Conservation (phyloP, 2,797 vertebrate genomes). For the Alca torda region DNA sequence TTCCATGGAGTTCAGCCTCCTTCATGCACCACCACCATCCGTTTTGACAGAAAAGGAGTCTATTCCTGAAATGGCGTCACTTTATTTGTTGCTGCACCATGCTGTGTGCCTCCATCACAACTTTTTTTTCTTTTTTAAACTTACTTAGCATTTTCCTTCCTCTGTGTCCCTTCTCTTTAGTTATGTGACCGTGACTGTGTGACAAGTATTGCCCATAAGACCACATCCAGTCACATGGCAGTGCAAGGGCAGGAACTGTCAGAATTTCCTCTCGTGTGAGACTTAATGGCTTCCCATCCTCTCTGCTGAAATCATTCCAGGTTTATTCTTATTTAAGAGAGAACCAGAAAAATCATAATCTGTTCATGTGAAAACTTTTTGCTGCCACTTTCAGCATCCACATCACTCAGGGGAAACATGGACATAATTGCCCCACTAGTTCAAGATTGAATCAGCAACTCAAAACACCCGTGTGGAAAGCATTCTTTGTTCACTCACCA, state of each 20-base stretch:
- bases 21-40: not conserved
- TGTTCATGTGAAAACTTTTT: not conserved
- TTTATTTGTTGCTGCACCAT: not conserved
- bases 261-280: not conserved
- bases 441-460: not conserved
- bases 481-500: conserved; percentile 76
- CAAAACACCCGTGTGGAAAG: rapidly evolving
- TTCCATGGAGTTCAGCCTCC: not conserved
- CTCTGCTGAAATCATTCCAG: not conserved
- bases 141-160: not conserved
- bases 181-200: not conserved
- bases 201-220: not conserved
- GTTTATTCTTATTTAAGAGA: not conserved
- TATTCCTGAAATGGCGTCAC: not conserved
- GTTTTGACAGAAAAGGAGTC: not conserved
- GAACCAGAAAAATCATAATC: not conserved
- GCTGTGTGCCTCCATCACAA: not conserved
- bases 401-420: not conserved
- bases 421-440: not conserved
- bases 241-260: not conserved
- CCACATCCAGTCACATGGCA: not conserved
- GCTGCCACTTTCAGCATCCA: not conserved
- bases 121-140: not conserved
- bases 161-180: not conserved
- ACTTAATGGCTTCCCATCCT: not conserved